Evolutionary conservation across 2,888 invertebrate species (phyloP), one percentile per base, ranked within the genome.

Genomic region (Schizaphis graminum): DNA sequence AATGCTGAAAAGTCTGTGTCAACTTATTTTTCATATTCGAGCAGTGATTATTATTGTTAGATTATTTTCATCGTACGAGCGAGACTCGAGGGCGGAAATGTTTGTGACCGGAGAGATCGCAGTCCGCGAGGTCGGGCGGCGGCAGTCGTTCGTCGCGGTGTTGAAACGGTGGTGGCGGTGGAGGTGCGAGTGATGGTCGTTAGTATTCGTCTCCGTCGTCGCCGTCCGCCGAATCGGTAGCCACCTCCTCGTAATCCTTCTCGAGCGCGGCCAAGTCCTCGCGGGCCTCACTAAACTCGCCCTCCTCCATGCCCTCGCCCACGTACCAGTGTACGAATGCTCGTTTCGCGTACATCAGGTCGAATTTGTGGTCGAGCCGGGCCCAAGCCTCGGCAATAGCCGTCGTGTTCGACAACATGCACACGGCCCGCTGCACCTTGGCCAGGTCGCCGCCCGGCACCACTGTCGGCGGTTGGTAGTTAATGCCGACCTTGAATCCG

Each of bases 331-430:
- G 97, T 85, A 97, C 97, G 95, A 97, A 97, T 87, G 97, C 97
- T 90, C 97, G 96, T 96, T 97, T 97, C 95, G 97, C 97, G 95
- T 97, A 97, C 97, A 97, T 97, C 95, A 97, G 96, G 95, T 97
- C 97, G 95, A 97, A 97, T 95, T 97, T 97, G 95, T 97, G 97
- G 95, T 97, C 97, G n/a, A 97, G 96, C 95, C 97, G 96, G 85
- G 97, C 97, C 97, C 97, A 97, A 26, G 97, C 97, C 95, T 97
- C 97, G 13, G 97, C 97, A 95, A 97, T 97, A 84, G 99, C 98
- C 41, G 99, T 99, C 95, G 99, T 99, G 97, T 99, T 99, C 96
- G 98, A 98, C 97, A 99, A 97, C 99, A 99, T 99, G 97, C 99
- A 99, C 67, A 99, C 99, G 95, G 99, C 99, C 95, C 99, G 98